These are phyloP conservation scores for Luehdorfia chinensis DNA, from an alignment of 1,140 invertebrate species.

Conservation along the genomic window DNA sequence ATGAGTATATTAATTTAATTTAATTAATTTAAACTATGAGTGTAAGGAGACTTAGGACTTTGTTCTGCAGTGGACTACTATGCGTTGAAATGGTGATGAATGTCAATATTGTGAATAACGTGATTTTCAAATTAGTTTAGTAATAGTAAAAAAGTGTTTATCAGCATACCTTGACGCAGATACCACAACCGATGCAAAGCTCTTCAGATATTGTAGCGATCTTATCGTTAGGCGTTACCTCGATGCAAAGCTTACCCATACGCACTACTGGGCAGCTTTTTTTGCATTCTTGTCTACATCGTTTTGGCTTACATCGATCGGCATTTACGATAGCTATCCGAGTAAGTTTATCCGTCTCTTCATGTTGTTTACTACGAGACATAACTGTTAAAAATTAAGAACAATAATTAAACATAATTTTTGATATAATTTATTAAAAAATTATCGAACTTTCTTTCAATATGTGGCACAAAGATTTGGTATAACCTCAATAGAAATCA, in stretches of 20 bases:
- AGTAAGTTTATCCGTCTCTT: constrained; percentile 94
- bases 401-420: constrained; percentile 16
- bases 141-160: not conserved
- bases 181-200: constrained; percentile 99
- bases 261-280: constrained; percentile 98
- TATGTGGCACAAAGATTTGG: constrained; percentile 59
- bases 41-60: too few relatives aligned
- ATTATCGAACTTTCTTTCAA: constrained; percentile 30
- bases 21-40: too few relatives aligned
- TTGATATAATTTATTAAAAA: constrained; percentile 19
- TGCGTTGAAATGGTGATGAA: too few relatives aligned
- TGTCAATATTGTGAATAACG: too few relatives aligned
- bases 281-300: constrained; percentile 99
- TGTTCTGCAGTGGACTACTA: too few relatives aligned
- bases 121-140: not conserved
- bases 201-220: constrained; percentile 99
- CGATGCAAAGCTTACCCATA: constrained; percentile 99
- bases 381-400: constrained; percentile 71
- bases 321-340: constrained; percentile 99
- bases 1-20: too few relatives aligned
- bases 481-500: constrained; percentile 56
- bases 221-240: constrained; percentile 98
- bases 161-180: constrained; percentile 90
- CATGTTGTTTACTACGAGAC: constrained; percentile 86
- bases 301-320: constrained; percentile 99